Base-by-base conservation (phyloP, 2,888 invertebrate genomes). In the Drosophila mercatorum region DNA sequence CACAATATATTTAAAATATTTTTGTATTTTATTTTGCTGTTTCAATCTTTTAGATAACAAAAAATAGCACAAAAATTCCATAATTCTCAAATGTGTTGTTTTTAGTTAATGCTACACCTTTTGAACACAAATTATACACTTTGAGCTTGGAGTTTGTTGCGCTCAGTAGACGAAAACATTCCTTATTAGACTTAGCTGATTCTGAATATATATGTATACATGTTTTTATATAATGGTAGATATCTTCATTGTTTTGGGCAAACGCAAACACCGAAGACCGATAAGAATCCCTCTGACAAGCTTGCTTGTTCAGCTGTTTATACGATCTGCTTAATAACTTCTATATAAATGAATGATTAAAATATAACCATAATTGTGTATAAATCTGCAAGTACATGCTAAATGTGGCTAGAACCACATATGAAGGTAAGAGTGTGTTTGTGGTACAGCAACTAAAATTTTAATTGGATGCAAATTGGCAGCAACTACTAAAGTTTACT, bases 401-500 rank as follows among this genome's bases (percentile, higher is more conserved):
- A 79, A 70, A 40, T 80, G 67, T 40, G 67, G 52, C 56, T 28
- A 38, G 62, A 40, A 17, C 65, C 34, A 36, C 51, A 51, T 12
- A 36, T 10, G 2, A 41, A 17, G 26, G 46, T 41, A 41, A n/a
- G 26, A 62, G 52, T 49, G 34, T 58, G 38, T 52, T 43, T 58
- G 28, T 58, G 56, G 26, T 28, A 52, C 3, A 38, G 17, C 36
- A 49, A 63, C 55, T 63, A 49, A 56, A 71, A 81, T 78, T 83
- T 83, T 86, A 84, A 84, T 83, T 86, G 83, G 71, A 86, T 74
- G 72, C 66, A 74, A 70, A 72, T 79, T 76, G 72, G 60, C 68
- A 78, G 70, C 72, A 76, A 62, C 61, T 61, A 49, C 38, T 41
- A 38, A 14, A 31, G 11, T 5, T 8, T 31, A 38, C 36, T 58